Evolutionary conservation across 2,113 vertebrate species (phyloP).

Genomic region (Neodon shergylaensis): DNA sequence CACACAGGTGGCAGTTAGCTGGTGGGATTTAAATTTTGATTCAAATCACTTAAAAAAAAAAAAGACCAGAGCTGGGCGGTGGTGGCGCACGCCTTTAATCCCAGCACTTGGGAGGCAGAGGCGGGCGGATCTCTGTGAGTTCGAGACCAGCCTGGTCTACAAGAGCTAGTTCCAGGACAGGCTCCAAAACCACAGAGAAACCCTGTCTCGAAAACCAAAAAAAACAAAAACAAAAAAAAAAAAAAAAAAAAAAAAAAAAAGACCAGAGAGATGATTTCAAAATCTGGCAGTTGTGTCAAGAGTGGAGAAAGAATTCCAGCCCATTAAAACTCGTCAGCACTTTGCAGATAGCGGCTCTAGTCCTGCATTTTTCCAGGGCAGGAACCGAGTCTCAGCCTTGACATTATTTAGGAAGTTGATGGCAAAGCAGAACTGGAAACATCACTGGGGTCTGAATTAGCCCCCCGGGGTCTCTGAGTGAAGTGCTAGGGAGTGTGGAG

Average conservation of each 20-base stretch:
- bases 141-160: too few relatives aligned
- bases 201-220: too few relatives aligned
- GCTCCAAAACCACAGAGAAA: too few relatives aligned
- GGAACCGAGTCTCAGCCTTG: not conserved
- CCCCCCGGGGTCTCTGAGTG: not conserved
- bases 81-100: too few relatives aligned
- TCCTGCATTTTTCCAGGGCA: not conserved
- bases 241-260: too few relatives aligned
- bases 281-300: slow-evolving; percentile 9
- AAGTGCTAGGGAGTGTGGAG: not conserved
- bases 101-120: too few relatives aligned
- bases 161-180: too few relatives aligned
- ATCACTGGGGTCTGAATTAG: not conserved
- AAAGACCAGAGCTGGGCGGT: too few relatives aligned
- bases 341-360: not conserved
- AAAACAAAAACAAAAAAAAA: too few relatives aligned
- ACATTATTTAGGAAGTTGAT: not conserved
- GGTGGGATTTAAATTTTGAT: not conserved
- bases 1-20: not conserved
- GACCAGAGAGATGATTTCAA: not conserved
- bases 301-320: not conserved
- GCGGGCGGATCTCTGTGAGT: too few relatives aligned
- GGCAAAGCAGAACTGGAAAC: not conserved
- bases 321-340: not conserved
- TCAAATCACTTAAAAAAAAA: not conserved